Percentiles rank a stretch among this genome's conserved stretches.
phyloP scores from a whole-genome alignment of 2,113 vertebrate species.

The Phrynocephalus versicolor region DNA sequence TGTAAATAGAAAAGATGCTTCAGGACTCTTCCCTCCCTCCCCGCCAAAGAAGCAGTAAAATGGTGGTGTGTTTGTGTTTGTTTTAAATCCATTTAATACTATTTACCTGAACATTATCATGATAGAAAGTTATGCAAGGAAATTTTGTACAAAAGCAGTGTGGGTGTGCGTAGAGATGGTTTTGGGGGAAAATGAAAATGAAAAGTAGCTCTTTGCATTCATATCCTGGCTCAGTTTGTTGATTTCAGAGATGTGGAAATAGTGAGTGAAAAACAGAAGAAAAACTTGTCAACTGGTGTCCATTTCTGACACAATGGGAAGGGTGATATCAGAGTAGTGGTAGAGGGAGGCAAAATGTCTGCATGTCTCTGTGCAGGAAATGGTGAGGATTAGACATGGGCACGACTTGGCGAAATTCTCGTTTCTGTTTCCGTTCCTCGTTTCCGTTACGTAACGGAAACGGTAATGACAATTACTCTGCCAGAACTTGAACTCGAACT shows the following conservation, averaged over 20 bases:
- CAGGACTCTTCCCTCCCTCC: neutral
- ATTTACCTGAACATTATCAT: neutral
- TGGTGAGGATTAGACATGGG: no score
- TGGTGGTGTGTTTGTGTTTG: no score
- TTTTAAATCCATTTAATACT: neutral
- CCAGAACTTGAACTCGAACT: no score
- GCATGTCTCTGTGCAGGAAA: fast-evolving
- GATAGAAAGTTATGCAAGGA: neutral
- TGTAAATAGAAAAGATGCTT: neutral
- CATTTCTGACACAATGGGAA: fast-evolving
- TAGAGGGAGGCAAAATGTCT: neutral
- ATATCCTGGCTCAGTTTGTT: neutral
- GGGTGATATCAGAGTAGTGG: neutral
- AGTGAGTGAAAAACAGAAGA: neutral
- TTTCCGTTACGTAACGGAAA: no score
- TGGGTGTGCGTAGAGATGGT: no score
- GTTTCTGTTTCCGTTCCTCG: no score
- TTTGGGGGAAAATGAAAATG: neutral
- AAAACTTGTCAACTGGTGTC: neutral
- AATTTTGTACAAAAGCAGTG: neutral
- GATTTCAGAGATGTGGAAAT: fast-evolving
- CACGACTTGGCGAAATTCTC: no score
- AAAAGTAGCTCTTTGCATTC: neutral
- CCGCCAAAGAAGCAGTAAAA: no score
- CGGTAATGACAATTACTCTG: no score